phyloP scores from a whole-genome alignment of 2,113 vertebrate species.

The Microtus oregoni region DNA sequence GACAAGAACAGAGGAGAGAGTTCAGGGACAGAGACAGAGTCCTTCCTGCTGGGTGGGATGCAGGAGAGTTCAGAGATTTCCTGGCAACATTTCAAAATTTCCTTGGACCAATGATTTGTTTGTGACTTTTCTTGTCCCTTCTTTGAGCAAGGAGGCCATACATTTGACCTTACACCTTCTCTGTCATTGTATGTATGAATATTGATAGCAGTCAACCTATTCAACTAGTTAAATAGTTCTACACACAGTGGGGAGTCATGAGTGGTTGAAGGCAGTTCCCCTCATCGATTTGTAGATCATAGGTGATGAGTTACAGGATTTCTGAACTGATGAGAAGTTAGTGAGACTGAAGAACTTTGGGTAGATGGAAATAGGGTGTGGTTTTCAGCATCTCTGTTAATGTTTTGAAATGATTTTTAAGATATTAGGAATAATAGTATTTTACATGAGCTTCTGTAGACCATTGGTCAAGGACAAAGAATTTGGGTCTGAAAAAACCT shows the following conservation, averaged over 20 bases:
- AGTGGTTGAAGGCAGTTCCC: not conserved
- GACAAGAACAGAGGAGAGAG: not conserved
- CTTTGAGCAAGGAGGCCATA: not conserved
- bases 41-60: not conserved
- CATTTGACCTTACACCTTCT: not conserved
- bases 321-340: not conserved
- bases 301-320: not conserved
- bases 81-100: not conserved
- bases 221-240: not conserved
- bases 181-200: not conserved
- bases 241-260: not conserved
- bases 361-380: not conserved
- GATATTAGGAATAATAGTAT: no score
- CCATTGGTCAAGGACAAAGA: not conserved
- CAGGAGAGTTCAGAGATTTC: not conserved
- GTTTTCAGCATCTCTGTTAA: not conserved
- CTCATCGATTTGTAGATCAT: not conserved
- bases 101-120: not conserved
- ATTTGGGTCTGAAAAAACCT: no score
- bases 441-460: not conserved
- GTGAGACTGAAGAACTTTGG: not conserved
- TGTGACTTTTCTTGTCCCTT: not conserved
- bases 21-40: not conserved
- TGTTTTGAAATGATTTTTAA: not conserved
- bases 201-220: not conserved